phyloP scores from a whole-genome alignment of 2,888 invertebrate genomes.

The Andrena marginata region DNA sequence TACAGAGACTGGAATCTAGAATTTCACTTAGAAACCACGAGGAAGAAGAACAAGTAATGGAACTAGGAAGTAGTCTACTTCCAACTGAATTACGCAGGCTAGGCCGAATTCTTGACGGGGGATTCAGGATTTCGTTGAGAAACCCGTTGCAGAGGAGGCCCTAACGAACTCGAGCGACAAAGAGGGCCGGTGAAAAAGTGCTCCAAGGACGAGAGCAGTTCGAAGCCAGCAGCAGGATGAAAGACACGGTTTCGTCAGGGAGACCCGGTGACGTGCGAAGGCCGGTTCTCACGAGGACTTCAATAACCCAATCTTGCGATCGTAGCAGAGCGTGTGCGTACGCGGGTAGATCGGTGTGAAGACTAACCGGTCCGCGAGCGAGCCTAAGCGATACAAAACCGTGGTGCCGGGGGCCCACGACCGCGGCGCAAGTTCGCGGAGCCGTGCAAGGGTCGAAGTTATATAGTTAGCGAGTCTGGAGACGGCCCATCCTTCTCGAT shows the following conservation, averaged over 20 bases:
- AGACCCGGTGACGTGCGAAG: conserved; percentile 58
- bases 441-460: conserved; percentile 22
- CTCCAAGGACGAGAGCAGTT: conserved; percentile 26
- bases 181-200: conserved; percentile 3
- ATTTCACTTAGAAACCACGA: not conserved
- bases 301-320: conserved; percentile 44
- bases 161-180: not conserved
- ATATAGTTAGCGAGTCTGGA: conserved; percentile 49
- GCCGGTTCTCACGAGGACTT: conserved; percentile 55
- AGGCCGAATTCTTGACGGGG: not conserved
- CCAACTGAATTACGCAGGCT: not conserved
- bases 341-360: conserved; percentile 40
- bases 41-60: not conserved
- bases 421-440: conserved; percentile 11
- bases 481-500: conserved; percentile 25
- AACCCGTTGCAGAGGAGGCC: not conserved
- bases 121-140: not conserved
- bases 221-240: conserved; percentile 7
- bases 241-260: conserved; percentile 50
- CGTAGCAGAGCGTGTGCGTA: not conserved
- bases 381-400: conserved; percentile 58
- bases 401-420: conserved; percentile 29
- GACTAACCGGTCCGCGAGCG: conserved; percentile 59
- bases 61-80: not conserved
- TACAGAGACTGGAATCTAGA: too few species aligned